These are phyloP conservation scores for Choloepus hoffmanni DNA, from an alignment of 2,113 vertebrate genomes.

Conservation along the genomic window DNA sequence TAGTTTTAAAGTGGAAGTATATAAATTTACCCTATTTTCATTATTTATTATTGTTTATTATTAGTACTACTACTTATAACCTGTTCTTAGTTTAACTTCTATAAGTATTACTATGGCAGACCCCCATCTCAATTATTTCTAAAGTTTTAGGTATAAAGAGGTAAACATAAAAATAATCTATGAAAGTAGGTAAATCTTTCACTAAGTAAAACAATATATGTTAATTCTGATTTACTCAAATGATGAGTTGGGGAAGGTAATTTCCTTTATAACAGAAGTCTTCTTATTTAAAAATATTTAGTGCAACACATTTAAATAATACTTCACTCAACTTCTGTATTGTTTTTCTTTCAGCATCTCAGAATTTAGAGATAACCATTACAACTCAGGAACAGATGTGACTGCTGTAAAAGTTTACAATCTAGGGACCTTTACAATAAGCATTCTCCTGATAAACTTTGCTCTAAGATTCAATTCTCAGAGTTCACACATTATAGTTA, in stretches of 20 bases:
- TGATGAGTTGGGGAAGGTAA: background rate
- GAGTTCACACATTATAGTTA: no score
- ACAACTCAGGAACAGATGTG: no score
- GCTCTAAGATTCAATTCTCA: no score
- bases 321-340: background rate
- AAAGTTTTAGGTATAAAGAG: background rate
- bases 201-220: background rate
- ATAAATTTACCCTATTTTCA: background rate
- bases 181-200: background rate
- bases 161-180: background rate
- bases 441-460: no score
- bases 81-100: background rate
- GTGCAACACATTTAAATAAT: background rate
- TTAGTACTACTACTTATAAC: background rate
- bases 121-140: background rate
- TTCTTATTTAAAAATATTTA: slow-evolving; percentile 17
- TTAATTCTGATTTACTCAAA: background rate
- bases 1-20: background rate
- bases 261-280: background rate
- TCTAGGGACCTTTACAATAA: no score
- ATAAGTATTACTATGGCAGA: background rate
- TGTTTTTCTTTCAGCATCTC: no score
- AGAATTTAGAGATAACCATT: no score
- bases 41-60: background rate
- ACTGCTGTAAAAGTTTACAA: no score